These are phyloP conservation scores for Pogonocherus hispidulus DNA, from an alignment of 2,888 invertebrate genomes.

Conservation along the genomic window DNA sequence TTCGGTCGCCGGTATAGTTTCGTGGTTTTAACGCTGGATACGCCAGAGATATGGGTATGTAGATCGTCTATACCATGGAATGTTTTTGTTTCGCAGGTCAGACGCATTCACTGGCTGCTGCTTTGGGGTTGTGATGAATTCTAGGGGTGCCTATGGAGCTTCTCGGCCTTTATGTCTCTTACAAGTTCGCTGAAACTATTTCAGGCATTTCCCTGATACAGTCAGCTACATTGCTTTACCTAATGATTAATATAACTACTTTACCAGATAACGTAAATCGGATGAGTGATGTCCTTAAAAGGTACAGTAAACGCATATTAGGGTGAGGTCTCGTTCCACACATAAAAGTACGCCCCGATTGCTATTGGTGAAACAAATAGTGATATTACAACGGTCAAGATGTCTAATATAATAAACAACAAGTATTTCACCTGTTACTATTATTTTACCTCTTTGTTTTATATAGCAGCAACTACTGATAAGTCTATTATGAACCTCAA, in stretches of 20 bases:
- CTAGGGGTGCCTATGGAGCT: background rate
- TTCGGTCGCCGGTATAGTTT: constrained; percentile 7
- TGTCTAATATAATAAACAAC: too few relatives aligned
- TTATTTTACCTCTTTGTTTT: too few relatives aligned
- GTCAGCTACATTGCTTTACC: background rate
- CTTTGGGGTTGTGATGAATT: constrained; percentile 8
- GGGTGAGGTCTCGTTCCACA: too few relatives aligned
- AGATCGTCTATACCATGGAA: constrained; percentile 13
- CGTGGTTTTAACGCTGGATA: background rate
- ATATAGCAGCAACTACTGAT: too few relatives aligned
- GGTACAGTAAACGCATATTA: background rate
- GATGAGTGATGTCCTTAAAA: background rate
- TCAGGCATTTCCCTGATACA: background rate
- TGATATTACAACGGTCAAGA: too few relatives aligned
- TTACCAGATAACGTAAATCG: background rate
- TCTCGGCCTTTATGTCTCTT: background rate
- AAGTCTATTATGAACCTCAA: too few relatives aligned
- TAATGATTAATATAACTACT: background rate
- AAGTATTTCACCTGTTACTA: too few relatives aligned
- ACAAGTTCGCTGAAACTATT: background rate
- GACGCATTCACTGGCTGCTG: constrained; percentile 1
- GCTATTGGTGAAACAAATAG: too few relatives aligned
- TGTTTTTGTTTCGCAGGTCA: constrained; percentile 25
- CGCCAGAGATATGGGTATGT: background rate
- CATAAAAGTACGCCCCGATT: too few relatives aligned